These are phyloP conservation scores for Procavia capensis DNA, from an alignment of 2,113 vertebrate species.

Conservation along the genomic window DNA sequence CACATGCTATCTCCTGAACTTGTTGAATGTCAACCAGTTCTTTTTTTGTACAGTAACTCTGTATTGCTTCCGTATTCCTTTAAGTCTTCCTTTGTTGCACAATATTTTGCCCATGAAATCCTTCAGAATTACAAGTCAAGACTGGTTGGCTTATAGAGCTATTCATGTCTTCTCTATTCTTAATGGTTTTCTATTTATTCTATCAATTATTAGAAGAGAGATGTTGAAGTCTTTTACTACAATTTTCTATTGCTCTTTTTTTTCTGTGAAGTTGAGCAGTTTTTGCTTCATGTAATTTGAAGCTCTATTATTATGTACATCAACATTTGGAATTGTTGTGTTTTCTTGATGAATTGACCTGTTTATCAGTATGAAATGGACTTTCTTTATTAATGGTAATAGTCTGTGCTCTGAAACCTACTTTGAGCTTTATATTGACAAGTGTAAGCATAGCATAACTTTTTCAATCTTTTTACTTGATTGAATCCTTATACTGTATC, in stretches of 20 bases:
- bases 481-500: background rate
- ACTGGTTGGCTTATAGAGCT: too few relatives aligned
- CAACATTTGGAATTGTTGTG: background rate
- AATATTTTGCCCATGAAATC: too few relatives aligned
- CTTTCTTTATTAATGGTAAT: background rate
- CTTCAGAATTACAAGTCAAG: too few relatives aligned
- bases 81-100: too few relatives aligned
- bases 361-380: background rate
- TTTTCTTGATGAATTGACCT: background rate
- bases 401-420: background rate
- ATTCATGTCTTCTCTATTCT: background rate
- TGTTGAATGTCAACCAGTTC: too few relatives aligned
- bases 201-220: too few relatives aligned
- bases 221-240: background rate
- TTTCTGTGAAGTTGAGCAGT: background rate
- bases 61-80: too few relatives aligned
- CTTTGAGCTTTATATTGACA: background rate
- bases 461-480: background rate
- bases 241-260: background rate
- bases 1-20: too few relatives aligned
- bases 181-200: background rate
- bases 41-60: too few relatives aligned
- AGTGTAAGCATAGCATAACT: background rate
- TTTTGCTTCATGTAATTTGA: background rate
- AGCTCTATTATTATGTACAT: background rate